Conservation (phyloP, 2,888 invertebrate genomes). For the Tholera decimalis region DNA sequence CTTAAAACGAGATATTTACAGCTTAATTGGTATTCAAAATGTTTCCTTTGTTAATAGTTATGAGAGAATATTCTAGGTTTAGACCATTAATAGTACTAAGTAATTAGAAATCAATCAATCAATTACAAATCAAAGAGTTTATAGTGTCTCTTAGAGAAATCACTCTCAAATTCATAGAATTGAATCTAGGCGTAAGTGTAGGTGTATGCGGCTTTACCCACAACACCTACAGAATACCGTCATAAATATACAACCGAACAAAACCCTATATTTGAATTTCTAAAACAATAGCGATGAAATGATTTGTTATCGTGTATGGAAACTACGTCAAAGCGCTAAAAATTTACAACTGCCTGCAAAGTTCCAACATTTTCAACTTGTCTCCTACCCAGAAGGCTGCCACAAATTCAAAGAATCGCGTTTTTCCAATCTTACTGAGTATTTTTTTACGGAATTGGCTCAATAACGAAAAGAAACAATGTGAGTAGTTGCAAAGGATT, state of each 20-base stretch:
- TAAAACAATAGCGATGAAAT: slow-evolving; percentile 42
- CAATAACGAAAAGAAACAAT: slow-evolving; percentile 18
- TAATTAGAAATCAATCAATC: too few species aligned
- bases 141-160: too few species aligned
- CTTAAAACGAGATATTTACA: too few species aligned
- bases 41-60: too few species aligned
- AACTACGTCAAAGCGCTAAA: slow-evolving; percentile 31
- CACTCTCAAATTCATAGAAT: not conserved
- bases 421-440: slow-evolving; percentile 39
- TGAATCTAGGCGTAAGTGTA: not conserved
- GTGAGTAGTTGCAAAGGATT: not conserved
- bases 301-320: slow-evolving; percentile 44
- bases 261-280: slow-evolving; percentile 33
- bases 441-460: slow-evolving; percentile 38
- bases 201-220: not conserved
- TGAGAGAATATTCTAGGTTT: too few species aligned
- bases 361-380: slow-evolving; percentile 35
- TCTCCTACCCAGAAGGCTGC: slow-evolving; percentile 24
- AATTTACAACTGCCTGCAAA: slow-evolving; percentile 23
- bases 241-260: slow-evolving; percentile 45
- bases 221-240: not conserved
- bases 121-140: too few species aligned
- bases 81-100: too few species aligned
- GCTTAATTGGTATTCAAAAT: too few species aligned
- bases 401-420: slow-evolving; percentile 38